Evolutionary conservation across 2,797 vertebrate species (phyloP).

Genomic region (Syncerus caffer): DNA sequence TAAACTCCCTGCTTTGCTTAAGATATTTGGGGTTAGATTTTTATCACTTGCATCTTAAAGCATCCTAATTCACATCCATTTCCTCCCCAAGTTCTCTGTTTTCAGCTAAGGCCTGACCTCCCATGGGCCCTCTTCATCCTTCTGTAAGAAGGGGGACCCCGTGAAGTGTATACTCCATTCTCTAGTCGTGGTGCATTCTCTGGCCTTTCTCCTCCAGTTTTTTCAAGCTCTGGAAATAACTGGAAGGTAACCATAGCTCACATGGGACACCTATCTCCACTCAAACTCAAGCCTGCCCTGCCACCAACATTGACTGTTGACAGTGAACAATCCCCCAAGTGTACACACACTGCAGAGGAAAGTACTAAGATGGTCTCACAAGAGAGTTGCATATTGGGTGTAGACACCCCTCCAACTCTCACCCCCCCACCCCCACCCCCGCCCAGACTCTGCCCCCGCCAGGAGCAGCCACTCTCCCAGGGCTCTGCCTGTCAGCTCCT

Average conservation of each 20-base stretch:
- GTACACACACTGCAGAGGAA: conserved; percentile 48
- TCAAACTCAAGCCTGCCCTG: neutral
- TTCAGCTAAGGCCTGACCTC: neutral
- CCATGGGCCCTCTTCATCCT: neutral
- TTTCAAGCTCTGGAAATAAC: neutral
- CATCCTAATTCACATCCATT: neutral
- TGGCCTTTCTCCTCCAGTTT: neutral
- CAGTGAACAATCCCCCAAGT: neutral
- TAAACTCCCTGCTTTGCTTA: neutral
- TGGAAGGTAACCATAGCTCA: neutral
- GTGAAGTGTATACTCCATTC: neutral
- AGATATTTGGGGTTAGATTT: neutral
- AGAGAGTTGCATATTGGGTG: neutral
- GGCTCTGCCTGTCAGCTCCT: conserved; percentile 67
- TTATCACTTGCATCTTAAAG: neutral
- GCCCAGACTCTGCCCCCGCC: neutral
- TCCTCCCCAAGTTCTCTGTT: neutral
- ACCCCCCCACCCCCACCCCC: neutral
- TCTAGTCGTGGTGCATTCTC: neutral
- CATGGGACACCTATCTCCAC: neutral
- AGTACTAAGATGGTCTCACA: conserved; percentile 58
- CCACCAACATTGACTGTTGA: neutral
- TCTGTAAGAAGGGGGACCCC: neutral
- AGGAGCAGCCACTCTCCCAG: conserved; percentile 62
- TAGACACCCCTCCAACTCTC: conserved; percentile 24